These are phyloP conservation scores for Lithobius niger DNA, from an alignment of 1,140 invertebrate genomes.

Conservation along the genomic window DNA sequence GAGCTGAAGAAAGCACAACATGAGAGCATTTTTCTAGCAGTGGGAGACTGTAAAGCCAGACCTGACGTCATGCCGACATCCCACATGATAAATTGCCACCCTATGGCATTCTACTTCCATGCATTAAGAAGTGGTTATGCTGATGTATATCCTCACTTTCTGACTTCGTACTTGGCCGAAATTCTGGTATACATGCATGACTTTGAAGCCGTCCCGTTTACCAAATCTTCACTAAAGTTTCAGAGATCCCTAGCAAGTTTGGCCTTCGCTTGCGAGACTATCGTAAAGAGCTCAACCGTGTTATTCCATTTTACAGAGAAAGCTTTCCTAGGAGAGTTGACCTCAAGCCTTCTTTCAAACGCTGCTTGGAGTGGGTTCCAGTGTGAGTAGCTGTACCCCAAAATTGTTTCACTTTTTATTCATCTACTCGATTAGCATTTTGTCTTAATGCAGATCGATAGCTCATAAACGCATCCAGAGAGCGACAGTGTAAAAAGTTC, in stretches of 20 bases:
- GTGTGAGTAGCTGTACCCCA: too few species aligned
- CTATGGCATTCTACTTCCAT: too few species aligned
- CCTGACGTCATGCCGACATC: neutral
- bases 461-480: too few species aligned
- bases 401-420: too few species aligned
- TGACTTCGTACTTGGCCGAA: neutral
- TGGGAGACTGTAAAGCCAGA: neutral
- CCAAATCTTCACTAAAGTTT: neutral
- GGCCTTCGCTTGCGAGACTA: neutral
- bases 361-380: too few species aligned
- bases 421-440: too few species aligned
- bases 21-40: neutral
- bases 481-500: too few species aligned
- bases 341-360: too few species aligned
- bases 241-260: neutral
- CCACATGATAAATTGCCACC: too few species aligned
- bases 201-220: too few species aligned
- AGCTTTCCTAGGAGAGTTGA: neutral
- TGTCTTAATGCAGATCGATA: too few species aligned
- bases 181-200: neutral
- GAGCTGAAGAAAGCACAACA: neutral
- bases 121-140: neutral
- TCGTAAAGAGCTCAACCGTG: neutral
- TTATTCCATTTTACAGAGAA: neutral
- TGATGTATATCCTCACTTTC: neutral